Evolutionary conservation across 2,888 invertebrate species (phyloP), one percentile per base, ranked within the genome.

Genomic region (Diloba caeruleocephala): DNA sequence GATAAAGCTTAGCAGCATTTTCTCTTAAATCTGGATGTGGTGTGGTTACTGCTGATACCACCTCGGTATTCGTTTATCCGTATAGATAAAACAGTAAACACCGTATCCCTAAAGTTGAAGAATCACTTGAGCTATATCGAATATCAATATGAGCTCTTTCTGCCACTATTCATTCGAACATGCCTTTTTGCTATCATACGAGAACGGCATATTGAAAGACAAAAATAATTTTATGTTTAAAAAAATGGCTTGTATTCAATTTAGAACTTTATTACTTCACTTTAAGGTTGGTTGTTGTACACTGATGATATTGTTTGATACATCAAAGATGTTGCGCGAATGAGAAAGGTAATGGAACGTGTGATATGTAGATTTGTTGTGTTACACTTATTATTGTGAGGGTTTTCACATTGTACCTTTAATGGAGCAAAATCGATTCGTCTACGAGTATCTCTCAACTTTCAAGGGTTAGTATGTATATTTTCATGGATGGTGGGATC

Each of bases 311-410:
- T 43, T 54, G 33, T 29, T 14, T 17, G 12, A 15, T 54, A 45
- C 17, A 43, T 52, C 28, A 37, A 42, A 48, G 71, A 79, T 78
- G 76, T 74, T 74, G 63, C 65, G 65, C 51, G 72, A 70, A 73
- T 76, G 71, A 68, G 73, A 74, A 56, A 71, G 70, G 84, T 86
- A 88, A 87, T 88, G 87, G 79, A 79, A 79, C 82, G 85, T 85
- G 80, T 85, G 82, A 87, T 88, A 88, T 87, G 87, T 82, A 87
- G 84, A 88, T 88, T 79, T 76, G 72, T 78, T 74, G 75, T 78
- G 76, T 79, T 78, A 79, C 79, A 78, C 78, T 82, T 84, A 82
- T 84, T 82, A 81, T 81, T 82, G 76, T 76, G 74, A 71, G 71
- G 71, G 72, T 48, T 71, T 77, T 66, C 74, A 70, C 75, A 74